These are phyloP conservation scores for Drepana falcataria DNA, from an alignment of 2,888 invertebrate genomes.

Conservation along the genomic window DNA sequence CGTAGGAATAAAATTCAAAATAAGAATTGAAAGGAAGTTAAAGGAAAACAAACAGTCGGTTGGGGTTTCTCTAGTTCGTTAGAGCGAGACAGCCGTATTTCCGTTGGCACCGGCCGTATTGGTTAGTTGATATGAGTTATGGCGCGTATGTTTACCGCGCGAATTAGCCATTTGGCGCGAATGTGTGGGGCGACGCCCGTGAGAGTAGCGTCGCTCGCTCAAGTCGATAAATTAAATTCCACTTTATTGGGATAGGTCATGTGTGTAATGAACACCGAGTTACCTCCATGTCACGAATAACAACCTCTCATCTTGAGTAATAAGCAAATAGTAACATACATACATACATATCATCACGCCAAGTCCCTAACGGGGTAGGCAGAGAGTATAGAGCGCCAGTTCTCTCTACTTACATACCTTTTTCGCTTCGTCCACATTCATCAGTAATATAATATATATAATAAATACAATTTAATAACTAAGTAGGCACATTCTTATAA, in stretches of 20 bases:
- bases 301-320: background rate
- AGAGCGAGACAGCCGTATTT: slow-evolving; percentile 59
- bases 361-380: too few relatives aligned
- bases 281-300: slow-evolving; percentile 9
- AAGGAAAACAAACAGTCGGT: slow-evolving; percentile 70
- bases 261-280: slow-evolving; percentile 1
- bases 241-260: slow-evolving; percentile 24
- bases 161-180: slow-evolving; percentile 75
- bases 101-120: slow-evolving; percentile 48
- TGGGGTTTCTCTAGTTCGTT: slow-evolving; percentile 67
- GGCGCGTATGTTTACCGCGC: slow-evolving; percentile 71
- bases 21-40: slow-evolving; percentile 76
- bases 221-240: slow-evolving; percentile 5
- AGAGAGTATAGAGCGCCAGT: too few relatives aligned
- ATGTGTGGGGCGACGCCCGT: slow-evolving; percentile 59
- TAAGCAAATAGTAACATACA: background rate
- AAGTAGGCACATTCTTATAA: too few relatives aligned
- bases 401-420: too few relatives aligned
- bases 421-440: too few relatives aligned
- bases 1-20: slow-evolving; percentile 76
- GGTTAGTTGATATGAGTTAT: slow-evolving; percentile 74
- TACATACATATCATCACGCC: too few relatives aligned
- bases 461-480: too few relatives aligned
- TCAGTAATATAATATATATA: too few relatives aligned
- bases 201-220: slow-evolving; percentile 27